A percentile compares a stretch with the other conserved stretches of the same genome.
Conservation (phyloP, 2,797 vertebrate genomes). For the Clarias fuscus region DNA sequence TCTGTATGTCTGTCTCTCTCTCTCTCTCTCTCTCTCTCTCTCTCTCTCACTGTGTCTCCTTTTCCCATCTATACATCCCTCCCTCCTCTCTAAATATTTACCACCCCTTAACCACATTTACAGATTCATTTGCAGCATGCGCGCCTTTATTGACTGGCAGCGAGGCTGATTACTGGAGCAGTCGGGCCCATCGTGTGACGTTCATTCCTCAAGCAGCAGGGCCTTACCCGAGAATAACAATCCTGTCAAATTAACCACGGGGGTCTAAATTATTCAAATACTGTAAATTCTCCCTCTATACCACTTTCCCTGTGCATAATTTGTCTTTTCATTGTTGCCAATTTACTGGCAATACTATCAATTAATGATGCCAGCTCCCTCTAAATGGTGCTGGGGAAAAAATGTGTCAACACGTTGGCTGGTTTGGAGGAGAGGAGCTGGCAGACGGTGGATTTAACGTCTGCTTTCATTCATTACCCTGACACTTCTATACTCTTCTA, state of each 20-base stretch:
- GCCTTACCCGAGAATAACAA: constrained; percentile 92
- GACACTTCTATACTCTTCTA: constrained; percentile 54
- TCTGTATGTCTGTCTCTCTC: too few species aligned
- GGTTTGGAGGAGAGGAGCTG: constrained; percentile 54
- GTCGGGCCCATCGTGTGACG: constrained; percentile 37
- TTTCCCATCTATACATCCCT: constrained; percentile 42
- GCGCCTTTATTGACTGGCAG: constrained; percentile 86
- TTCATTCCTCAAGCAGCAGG: constrained; percentile 92
- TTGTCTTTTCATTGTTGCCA: constrained; percentile 94
- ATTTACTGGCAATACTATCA: constrained; percentile 94
- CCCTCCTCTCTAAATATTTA: constrained; percentile 88
- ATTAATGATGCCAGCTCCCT: constrained; percentile 92
- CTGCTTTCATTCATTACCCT: constrained; percentile 62
- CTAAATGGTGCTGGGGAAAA: constrained; percentile 73
- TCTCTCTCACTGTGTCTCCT: neutral
- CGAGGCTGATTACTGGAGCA: constrained; percentile 58
- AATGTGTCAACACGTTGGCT: constrained; percentile 58
- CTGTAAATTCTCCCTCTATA: constrained; percentile 93
- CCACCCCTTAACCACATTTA: constrained; percentile 85
- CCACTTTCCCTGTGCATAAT: constrained; percentile 89
- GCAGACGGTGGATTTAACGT: constrained; percentile 62
- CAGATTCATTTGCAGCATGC: constrained; percentile 92
- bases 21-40: neutral
- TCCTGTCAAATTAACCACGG: constrained; percentile 92
- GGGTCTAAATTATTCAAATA: constrained; percentile 99